phyloP scores from a whole-genome alignment of 2,113 vertebrate genomes.

The Dromiciops gliroides region DNA sequence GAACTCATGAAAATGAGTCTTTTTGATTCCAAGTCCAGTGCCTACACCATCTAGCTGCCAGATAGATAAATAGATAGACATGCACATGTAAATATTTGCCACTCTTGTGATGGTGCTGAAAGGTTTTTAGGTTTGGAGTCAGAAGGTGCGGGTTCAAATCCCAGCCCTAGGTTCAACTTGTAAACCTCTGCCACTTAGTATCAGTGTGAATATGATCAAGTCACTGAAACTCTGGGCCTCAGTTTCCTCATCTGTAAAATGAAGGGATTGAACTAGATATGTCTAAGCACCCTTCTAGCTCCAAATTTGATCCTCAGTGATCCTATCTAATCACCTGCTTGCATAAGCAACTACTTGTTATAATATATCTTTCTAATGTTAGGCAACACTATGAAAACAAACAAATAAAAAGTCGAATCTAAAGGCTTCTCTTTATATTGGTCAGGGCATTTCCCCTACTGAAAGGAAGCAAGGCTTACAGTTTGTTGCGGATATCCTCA shows the following conservation, averaged over 20 bases:
- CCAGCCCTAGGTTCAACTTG: neutral
- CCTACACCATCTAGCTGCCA: no score
- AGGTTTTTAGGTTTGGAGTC: neutral
- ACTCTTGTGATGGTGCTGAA: neutral
- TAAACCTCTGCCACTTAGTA: neutral
- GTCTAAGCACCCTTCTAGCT: neutral
- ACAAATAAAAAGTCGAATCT: neutral
- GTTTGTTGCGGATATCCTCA: neutral
- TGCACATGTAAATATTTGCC: neutral
- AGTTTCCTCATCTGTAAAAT: neutral
- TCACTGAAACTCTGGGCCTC: neutral
- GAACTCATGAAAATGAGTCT: neutral
- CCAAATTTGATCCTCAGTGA: neutral
- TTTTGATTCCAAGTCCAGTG: neutral
- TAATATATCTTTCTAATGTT: neutral
- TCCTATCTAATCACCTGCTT: neutral
- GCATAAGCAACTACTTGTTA: neutral
- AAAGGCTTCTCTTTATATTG: neutral
- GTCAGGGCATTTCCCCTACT: neutral
- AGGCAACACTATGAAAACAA: neutral
- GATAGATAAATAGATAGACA: no score
- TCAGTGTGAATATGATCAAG: neutral
- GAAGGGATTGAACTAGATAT: neutral
- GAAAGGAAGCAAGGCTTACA: neutral
- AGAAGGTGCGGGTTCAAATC: neutral